Conservation (phyloP, 2,888 invertebrate genomes). For the Melieria omissa region DNA sequence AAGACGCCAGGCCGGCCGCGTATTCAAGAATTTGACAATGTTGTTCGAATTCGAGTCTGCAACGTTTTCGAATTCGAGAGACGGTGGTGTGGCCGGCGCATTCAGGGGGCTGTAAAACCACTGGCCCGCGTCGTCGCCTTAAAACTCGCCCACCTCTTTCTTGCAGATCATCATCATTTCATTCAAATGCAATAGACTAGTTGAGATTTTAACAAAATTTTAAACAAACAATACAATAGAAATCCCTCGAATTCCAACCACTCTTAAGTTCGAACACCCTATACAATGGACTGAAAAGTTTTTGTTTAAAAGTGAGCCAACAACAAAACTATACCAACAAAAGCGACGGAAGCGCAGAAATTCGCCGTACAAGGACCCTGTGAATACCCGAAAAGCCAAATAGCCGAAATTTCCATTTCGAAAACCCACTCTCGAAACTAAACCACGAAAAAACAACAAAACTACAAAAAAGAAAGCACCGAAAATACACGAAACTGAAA, state of each 20-base stretch:
- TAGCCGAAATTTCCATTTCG: slow-evolving; percentile 32
- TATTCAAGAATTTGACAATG: too few species aligned
- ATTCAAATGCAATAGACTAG: slow-evolving; percentile 61
- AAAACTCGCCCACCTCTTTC: not conserved
- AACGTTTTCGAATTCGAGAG: too few species aligned
- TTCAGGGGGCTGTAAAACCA: too few species aligned
- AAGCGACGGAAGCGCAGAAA: not conserved
- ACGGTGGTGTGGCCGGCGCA: too few species aligned
- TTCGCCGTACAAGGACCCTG: too few species aligned
- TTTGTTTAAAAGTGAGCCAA: slow-evolving; percentile 1
- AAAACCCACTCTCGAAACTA: slow-evolving; percentile 38
- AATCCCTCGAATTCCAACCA: slow-evolving; percentile 55
- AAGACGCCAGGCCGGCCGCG: too few species aligned
- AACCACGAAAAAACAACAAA: slow-evolving; percentile 36
- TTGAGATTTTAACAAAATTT: slow-evolving; percentile 51
- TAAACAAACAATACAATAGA: slow-evolving; percentile 52
- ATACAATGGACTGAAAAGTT: slow-evolving; percentile 58
- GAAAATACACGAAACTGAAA: slow-evolving; percentile 24
- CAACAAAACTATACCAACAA: slow-evolving; percentile 19
- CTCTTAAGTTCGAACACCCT: slow-evolving; percentile 57
- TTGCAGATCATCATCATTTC: slow-evolving; percentile 64
- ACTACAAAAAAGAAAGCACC: slow-evolving; percentile 35
- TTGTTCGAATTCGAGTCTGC: too few species aligned
- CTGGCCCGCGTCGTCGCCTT: too few species aligned
- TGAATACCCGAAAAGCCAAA: slow-evolving; percentile 19